Base-by-base conservation (phyloP, 2,113 vertebrate genomes). In the Loxodonta africana region DNA sequence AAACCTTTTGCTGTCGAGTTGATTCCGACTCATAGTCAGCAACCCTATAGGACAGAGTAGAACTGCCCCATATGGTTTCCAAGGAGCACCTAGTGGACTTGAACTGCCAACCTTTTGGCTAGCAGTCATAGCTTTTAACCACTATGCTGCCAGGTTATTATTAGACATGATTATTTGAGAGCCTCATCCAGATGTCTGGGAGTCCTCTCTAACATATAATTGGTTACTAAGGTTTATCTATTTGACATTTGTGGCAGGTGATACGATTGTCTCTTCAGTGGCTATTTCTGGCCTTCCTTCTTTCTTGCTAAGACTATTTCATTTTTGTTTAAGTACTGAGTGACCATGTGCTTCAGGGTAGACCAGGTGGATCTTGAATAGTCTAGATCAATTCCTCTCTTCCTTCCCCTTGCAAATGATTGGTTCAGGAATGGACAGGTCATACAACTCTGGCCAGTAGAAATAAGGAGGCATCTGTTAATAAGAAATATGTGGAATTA, bases 231-330 rank as follows among this genome's bases (percentile, higher is more conserved):
- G 8, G 15, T 11, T 44, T 57, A 17, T 37, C 25, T 78, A 63
- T 80, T 83, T 91, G 73, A 92, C 2, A 91, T 88, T n/a, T 77
- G 23, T 26, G 9, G 78, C 44, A 41, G 23, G 63, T 26, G 46
- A 8, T 7, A 25, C 5, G 44, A 86, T 28, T 41, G 8, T 80
- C 48, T 65, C 23, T 8, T 26, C 37, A 51, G 23, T 1, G 63
- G 28, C 5, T 57, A 18, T 71, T 91, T 94, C 65, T 33, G 30
- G 14, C 1, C 14, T 94, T 76, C 37, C 26, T 89, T 84, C 15
- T 91, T 94, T 91, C 90, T 84, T 76, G 30, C 14, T 57, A 28
- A 92, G 46, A 74, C 88, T 95, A 88, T 57, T 95, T 12, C 11
- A 81, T 82, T 53, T 88, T 88, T 67, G 6, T 73, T 85, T 41